Evolutionary conservation across 2,113 vertebrate species (phyloP).

Genomic region (Neoarius graeffei): DNA sequence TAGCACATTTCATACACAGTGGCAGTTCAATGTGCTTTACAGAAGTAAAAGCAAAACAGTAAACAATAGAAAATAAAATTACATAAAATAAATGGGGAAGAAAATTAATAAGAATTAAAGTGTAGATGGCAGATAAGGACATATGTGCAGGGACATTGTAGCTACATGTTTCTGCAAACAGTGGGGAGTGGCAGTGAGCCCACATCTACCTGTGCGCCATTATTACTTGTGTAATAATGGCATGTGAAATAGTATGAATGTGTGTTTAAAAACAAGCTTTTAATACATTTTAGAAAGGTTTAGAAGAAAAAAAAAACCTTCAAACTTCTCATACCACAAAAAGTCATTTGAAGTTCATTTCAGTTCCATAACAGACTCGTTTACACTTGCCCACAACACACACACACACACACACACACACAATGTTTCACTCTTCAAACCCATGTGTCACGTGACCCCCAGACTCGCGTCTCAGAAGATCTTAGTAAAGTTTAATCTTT

Average conservation of each 20-base stretch:
- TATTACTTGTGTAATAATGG: neutral
- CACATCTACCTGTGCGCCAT: neutral
- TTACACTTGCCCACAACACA: conserved; percentile 2
- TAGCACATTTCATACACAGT: too few species aligned
- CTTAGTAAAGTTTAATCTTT: neutral
- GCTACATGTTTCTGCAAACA: neutral
- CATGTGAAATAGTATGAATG: neutral
- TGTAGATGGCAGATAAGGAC: neutral
- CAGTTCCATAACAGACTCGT: neutral
- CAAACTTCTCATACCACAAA: too few species aligned
- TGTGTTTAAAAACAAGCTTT: neutral
- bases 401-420: neutral
- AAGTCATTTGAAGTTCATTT: neutral
- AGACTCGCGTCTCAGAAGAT: neutral
- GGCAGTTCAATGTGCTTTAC: too few species aligned
- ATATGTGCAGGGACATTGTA: neutral
- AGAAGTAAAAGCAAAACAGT: too few species aligned
- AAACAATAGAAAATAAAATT: too few species aligned
- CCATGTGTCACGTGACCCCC: neutral
- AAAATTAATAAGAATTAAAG: too few species aligned
- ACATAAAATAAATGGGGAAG: too few species aligned
- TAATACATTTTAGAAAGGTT: neutral
- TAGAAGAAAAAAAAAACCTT: neutral
- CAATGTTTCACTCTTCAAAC: neutral
- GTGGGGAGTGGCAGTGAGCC: neutral